A percentile compares a stretch with the other conserved stretches of the same genome.
phyloP scores from a whole-genome alignment of 2,888 invertebrate species.

The Drosophila ustulata region DNA sequence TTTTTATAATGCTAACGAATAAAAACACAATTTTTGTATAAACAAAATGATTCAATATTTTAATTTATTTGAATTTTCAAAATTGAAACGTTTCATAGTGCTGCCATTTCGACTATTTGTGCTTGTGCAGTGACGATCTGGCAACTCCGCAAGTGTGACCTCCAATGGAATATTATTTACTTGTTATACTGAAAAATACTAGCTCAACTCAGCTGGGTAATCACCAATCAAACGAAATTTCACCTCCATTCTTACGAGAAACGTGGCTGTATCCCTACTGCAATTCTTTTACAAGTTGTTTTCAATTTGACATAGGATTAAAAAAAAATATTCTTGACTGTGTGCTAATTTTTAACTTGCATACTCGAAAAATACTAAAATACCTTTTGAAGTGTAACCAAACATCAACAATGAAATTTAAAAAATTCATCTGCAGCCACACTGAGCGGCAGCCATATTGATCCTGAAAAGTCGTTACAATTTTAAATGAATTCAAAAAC shows the following conservation, averaged over 20 bases:
- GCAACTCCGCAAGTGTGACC: not conserved
- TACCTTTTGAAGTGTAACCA: not conserved
- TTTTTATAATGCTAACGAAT: slow-evolving; percentile 11
- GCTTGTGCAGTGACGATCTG: not conserved
- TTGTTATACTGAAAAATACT: too few relatives aligned
- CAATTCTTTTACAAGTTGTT: too few relatives aligned
- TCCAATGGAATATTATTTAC: too few relatives aligned
- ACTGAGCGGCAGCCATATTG: not conserved
- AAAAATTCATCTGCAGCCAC: not conserved
- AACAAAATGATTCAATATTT: not conserved
- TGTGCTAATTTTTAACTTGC: not conserved
- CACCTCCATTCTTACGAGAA: too few relatives aligned
- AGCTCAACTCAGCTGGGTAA: too few relatives aligned
- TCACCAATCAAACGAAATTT: too few relatives aligned
- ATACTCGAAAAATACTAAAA: not conserved
- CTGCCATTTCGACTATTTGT: not conserved
- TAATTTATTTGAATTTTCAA: not conserved
- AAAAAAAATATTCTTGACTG: not conserved
- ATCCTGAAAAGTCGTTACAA: not conserved
- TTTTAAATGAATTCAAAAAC: too few relatives aligned
- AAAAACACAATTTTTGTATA: slow-evolving; percentile 3
- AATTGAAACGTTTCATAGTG: not conserved
- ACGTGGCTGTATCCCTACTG: too few relatives aligned
- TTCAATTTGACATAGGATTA: too few relatives aligned
- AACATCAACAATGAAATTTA: not conserved